Evolutionary conservation across 2,113 vertebrate species (phyloP), one percentile per base, ranked within the genome.

Genomic region (Uria lomvia): DNA sequence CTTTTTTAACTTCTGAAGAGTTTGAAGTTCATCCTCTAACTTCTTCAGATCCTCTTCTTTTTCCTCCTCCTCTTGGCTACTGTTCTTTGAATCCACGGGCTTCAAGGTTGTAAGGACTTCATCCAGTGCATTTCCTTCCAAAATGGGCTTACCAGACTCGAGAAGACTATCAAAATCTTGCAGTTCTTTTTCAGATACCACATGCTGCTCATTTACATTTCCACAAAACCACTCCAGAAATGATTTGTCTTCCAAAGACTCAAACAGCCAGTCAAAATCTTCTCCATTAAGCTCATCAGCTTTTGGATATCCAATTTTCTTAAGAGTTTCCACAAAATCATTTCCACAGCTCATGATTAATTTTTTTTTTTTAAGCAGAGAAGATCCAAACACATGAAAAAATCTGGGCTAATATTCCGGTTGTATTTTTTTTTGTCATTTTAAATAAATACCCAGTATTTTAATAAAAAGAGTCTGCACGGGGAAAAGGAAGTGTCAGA

Each of bases 201-300:
- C 98, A 30, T 98, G 97, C 80, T 95, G 97, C 74, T 96, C 98
- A 71, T 95, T 99, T 91, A 99, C 88, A 56, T 94, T 98, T 32
- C 96, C 97, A 97, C 99, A 99, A 90, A 99, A 99, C 97, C 99
- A 99, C 22, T 98, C 98, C 94, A 99, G 85, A 92, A 99, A 99
- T 6, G 98, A 94, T 68, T 95, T 98, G 53, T 97, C 98, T 94
- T 99, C 99, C 1, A 74, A 97, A 32, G 97, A 93, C 56, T 99
- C 99, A 96, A 99, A 99, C 79, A 99, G 96, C 99, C 99, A 99
- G 94, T 99, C 99, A 91, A 99, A 99, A 94, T 99, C 99, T 17
- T 98, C 99, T 82, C 98, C 98, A 90, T 98, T 98, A 67, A 99
- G 98, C 16, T 86, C 89, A 52, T 97, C 94, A 7, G 98, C 98